These are phyloP conservation scores for Pelecanus crispus DNA, from an alignment of 2,113 vertebrate genomes.

Conservation along the genomic window DNA sequence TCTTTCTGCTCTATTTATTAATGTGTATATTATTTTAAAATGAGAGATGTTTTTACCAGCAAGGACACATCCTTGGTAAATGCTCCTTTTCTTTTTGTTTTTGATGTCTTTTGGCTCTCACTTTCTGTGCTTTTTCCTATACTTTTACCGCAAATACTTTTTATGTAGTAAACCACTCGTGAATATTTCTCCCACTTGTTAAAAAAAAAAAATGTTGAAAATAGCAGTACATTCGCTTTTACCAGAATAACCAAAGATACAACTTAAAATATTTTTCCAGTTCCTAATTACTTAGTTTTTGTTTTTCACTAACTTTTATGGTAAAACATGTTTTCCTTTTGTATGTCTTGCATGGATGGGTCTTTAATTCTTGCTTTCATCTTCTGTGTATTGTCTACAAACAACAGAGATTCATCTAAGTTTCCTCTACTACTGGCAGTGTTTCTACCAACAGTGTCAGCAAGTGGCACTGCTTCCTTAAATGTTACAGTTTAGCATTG, in stretches of 20 bases:
- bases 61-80: background rate
- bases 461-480: background rate
- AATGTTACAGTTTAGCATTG: background rate
- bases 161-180: background rate
- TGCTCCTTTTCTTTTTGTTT: background rate
- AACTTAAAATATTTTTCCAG: background rate
- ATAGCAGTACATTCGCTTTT: rapidly evolving
- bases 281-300: background rate
- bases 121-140: background rate
- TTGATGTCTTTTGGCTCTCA: background rate
- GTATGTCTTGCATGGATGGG: background rate
- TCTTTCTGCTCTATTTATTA: background rate
- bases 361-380: background rate
- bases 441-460: background rate
- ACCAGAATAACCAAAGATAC: background rate
- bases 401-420: background rate
- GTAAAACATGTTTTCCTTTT: background rate
- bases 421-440: background rate
- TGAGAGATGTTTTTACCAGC: background rate
- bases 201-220: background rate
- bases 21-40: background rate
- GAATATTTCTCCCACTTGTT: background rate
- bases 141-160: background rate
- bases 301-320: background rate
- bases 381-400: background rate